Percentiles rank a stretch among this genome's conserved stretches.
These are phyloP conservation scores for Biston betularia DNA, from an alignment of 2,888 invertebrate species.

Conservation along the genomic window DNA sequence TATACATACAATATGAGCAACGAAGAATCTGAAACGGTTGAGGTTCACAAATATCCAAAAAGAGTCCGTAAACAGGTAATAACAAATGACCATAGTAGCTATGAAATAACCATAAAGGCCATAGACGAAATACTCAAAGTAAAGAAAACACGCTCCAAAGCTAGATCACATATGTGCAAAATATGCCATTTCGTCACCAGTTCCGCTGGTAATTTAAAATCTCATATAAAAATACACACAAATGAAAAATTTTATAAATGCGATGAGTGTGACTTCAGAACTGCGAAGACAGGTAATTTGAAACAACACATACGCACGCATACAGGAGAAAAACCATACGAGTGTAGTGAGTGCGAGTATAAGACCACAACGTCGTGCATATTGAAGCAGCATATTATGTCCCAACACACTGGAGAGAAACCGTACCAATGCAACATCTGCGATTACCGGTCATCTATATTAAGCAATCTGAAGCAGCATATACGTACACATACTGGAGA, in stretches of 20 bases:
- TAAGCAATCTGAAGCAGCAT: slow-evolving; percentile 21
- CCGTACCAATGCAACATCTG: slow-evolving; percentile 3
- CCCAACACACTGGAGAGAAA: slow-evolving; percentile 10
- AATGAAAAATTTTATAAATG: background rate
- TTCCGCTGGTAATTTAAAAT: slow-evolving; percentile 3
- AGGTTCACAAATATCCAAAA: slow-evolving; percentile 5
- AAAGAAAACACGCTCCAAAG: slow-evolving; percentile 1
- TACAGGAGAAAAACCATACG: slow-evolving; percentile 11
- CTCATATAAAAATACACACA: slow-evolving; percentile 4
- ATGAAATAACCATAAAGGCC: slow-evolving; percentile 15
- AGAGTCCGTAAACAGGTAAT: background rate
- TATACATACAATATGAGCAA: background rate
- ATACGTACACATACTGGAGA: slow-evolving; percentile 22
- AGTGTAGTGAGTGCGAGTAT: slow-evolving; percentile 16
- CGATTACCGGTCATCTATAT: background rate
- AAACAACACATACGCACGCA: slow-evolving; percentile 12
- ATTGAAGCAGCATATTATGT: slow-evolving; percentile 14
- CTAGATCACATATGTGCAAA: slow-evolving; percentile 9
- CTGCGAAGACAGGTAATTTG: slow-evolving; percentile 1
- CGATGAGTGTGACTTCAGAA: background rate
- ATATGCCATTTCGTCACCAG: slow-evolving; percentile 6
- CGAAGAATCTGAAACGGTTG: slow-evolving; percentile 1
- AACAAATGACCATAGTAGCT: background rate
- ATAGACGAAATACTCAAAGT: slow-evolving; percentile 12
- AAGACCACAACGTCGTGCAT: slow-evolving; percentile 8